Percentiles rank a stretch among this genome's conserved stretches.
Conservation (phyloP, 2,113 vertebrate species). For the Chitala chitala region DNA sequence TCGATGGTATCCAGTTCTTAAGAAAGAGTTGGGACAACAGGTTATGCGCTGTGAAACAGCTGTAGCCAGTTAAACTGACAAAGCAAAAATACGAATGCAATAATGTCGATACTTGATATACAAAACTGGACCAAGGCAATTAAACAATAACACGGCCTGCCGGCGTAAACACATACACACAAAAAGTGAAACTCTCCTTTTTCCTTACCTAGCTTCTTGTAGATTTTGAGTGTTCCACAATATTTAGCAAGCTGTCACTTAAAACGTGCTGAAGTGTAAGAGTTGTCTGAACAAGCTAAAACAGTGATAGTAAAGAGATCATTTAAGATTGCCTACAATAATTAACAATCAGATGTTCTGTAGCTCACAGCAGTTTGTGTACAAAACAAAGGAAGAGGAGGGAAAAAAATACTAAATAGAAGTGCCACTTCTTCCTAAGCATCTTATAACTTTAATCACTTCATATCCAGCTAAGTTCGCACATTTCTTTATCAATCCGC, state of each 20-base stretch:
- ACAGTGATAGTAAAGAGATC: background rate
- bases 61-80: background rate
- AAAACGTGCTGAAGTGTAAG: background rate
- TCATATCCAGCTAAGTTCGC: background rate
- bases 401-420: slow-evolving; percentile 47
- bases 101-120: background rate
- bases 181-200: background rate
- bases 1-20: slow-evolving; percentile 1
- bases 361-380: background rate
- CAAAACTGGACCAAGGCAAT: background rate
- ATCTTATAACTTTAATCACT: slow-evolving; percentile 33
- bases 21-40: background rate
- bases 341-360: background rate
- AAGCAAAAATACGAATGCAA: slow-evolving; percentile 17
- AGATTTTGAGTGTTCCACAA: background rate
- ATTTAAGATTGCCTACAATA: background rate
- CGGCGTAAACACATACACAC: background rate
- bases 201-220: background rate
- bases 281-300: background rate
- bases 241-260: too few species aligned
- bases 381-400: background rate
- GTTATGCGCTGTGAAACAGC: background rate
- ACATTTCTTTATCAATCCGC: background rate
- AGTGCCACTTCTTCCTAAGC: slow-evolving; percentile 68
- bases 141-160: background rate